Percentiles rank a stretch among this genome's conserved stretches.
Evolutionary conservation across 2,888 invertebrate species (phyloP).

Genomic region (Sarcophaga subvicina): DNA sequence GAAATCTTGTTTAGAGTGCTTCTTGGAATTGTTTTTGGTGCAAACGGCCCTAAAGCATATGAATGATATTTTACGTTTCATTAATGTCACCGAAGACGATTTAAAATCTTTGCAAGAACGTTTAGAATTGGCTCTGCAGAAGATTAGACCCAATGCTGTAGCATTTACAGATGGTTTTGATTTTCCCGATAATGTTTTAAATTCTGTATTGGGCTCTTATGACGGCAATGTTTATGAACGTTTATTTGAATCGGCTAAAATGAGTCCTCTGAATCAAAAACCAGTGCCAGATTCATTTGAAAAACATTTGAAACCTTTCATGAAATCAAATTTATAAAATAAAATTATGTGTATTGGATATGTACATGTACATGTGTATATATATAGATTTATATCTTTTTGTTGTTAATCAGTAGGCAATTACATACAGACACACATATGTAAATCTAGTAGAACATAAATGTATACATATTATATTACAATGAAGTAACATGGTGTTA

Average conservation of each 20-base stretch:
- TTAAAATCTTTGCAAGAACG: conserved; percentile 84
- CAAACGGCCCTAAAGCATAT: conserved; percentile 88
- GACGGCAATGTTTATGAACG: conserved; percentile 94
- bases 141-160: conserved; percentile 93
- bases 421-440: too few relatives aligned
- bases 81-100: conserved; percentile 71
- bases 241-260: conserved; percentile 89
- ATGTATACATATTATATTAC: too few relatives aligned
- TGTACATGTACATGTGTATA: too few relatives aligned
- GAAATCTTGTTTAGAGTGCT: conserved; percentile 85
- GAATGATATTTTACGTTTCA: conserved; percentile 88
- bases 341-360: too few relatives aligned
- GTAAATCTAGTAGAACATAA: too few relatives aligned
- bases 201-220: conserved; percentile 90
- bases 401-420: too few relatives aligned
- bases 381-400: neutral
- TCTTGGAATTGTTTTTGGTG: conserved; percentile 90
- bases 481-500: too few relatives aligned
- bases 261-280: conserved; percentile 91
- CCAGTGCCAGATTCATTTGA: conserved; percentile 88
- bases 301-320: conserved; percentile 89
- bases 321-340: conserved; percentile 87
- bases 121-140: conserved; percentile 87
- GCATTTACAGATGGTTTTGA: conserved; percentile 96
- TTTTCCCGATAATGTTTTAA: conserved; percentile 89